Evolutionary conservation across 2,797 vertebrate species (phyloP), one percentile per base, ranked within the genome.

Genomic region (Myripristis murdjan): DNA sequence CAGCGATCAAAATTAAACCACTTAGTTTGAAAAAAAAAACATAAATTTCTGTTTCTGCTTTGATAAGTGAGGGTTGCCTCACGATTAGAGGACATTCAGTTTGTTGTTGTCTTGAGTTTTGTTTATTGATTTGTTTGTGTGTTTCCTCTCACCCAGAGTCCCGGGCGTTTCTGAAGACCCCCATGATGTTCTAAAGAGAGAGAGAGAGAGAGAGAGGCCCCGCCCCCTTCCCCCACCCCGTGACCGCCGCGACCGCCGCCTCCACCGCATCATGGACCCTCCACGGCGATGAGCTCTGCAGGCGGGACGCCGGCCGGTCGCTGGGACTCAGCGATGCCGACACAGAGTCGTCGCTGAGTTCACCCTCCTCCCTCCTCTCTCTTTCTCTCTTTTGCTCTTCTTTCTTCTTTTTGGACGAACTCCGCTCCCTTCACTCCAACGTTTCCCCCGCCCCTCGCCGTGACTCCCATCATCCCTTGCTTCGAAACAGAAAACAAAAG

Each of bases 121-220:
- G 20, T 20, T 20, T 20, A 20, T 20, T 20, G 20, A 20, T 20
- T 37, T 35, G 46, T 2, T 71, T 16, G 16, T 26, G 7, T 56
- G 18, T 41, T 28, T 18, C 11, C 72, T 28, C 49, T 43, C 41
- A 23, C 49, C 23, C 67, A 93, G 92, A 93, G 16, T 92, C 92
- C n/a, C 87, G 87, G 69, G 64, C 88, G 15, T 93, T 91, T 65
- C 85, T 93, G 77, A 93, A 93, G 83, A 90, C 78, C 41, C 85
- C 85, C 63, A 84, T 92, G 87, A 92, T 91, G 91, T 93, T 93
- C 87, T 93, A n/a, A n/a, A n/a, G n/a, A n/a, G n/a, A n/a, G n/a
- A n/a, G n/a, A n/a, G n/a, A n/a, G n/a, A 90, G 77, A 77, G 44
- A 6, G 60, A 22, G 0, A 1, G 62, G 33, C 69, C 51, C 39